A percentile compares a stretch with the other conserved stretches of the same genome.
phyloP scores from a whole-genome alignment of 2,113 vertebrate genomes.

The Sitta europaea region DNA sequence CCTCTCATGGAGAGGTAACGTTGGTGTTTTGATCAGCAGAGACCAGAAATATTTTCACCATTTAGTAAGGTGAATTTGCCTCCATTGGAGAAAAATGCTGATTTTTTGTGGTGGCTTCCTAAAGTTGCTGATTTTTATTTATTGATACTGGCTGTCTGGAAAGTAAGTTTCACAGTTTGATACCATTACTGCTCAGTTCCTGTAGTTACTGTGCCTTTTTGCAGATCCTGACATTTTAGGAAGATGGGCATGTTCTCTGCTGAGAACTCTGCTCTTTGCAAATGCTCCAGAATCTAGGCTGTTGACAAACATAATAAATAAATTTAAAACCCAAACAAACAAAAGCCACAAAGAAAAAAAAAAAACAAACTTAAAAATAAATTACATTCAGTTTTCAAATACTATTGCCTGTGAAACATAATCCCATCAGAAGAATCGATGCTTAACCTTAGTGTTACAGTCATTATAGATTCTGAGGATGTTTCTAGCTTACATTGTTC shows the following conservation, averaged over 20 bases:
- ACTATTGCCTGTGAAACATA: not conserved
- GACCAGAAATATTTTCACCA: not conserved
- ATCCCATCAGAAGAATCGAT: not conserved
- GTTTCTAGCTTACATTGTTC: constrained; percentile 36
- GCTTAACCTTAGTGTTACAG: not conserved
- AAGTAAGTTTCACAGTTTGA: not conserved
- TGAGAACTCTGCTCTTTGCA: not conserved
- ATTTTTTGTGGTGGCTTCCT: not conserved
- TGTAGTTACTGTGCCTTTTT: not conserved
- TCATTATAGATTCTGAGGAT: not conserved
- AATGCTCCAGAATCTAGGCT: not conserved
- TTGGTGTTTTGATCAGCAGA: not conserved
- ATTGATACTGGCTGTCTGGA: not conserved
- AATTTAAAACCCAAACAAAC: not conserved
- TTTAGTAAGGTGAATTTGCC: not conserved
- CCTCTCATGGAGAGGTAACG: not conserved
- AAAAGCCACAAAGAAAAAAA: not conserved
- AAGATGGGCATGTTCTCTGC: not conserved
- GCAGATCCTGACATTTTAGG: not conserved
- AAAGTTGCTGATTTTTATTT: not conserved
- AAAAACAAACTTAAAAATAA: not conserved
- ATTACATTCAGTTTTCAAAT: not conserved
- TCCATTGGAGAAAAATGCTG: not conserved
- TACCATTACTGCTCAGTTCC: not conserved
- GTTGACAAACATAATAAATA: not conserved